Percentiles rank a stretch among this genome's conserved stretches.
Conservation (phyloP, 2,888 invertebrate genomes). For the Scaptomyza cyrtandrae region DNA sequence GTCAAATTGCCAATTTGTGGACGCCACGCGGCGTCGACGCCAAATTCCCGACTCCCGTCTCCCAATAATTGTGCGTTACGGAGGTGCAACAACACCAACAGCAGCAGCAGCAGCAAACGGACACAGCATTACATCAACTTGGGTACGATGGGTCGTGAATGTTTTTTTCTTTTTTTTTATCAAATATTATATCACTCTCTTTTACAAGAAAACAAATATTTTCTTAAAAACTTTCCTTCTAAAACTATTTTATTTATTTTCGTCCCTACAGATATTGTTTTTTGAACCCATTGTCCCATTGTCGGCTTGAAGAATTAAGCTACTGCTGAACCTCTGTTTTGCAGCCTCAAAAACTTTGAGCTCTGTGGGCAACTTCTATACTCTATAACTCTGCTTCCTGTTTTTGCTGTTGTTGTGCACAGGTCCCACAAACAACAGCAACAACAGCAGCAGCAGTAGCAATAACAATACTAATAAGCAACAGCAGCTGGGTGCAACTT, state of each 20-base stretch:
- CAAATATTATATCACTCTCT: too few species aligned
- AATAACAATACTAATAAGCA: not conserved
- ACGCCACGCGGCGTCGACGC: conserved; percentile 41
- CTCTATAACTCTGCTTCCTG: conserved; percentile 32
- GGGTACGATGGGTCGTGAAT: conserved; percentile 49
- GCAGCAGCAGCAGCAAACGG: conserved; percentile 7
- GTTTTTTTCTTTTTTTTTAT: too few species aligned
- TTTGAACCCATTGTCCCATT: conserved; percentile 13
- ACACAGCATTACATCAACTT: conserved; percentile 1
- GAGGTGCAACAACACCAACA: conserved; percentile 43
- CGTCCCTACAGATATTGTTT: not conserved
- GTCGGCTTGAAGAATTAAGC: conserved; percentile 17
- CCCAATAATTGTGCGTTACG: conserved; percentile 51
- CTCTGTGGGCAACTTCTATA: conserved; percentile 9
- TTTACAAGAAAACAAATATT: too few species aligned
- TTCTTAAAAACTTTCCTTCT: too few species aligned
- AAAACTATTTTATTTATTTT: not conserved
- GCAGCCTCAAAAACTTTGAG: conserved; percentile 1
- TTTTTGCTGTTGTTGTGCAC: conserved; percentile 13
- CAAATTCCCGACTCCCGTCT: conserved; percentile 4
- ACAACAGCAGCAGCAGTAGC: conserved; percentile 28
- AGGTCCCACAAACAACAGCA: conserved; percentile 9
- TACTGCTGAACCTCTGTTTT: conserved; percentile 17
- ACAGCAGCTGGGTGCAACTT: conserved; percentile 50
- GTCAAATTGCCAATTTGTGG: conserved; percentile 78